Conservation (phyloP, 1,140 invertebrate genomes). For the Lordiphosa collinella region DNA sequence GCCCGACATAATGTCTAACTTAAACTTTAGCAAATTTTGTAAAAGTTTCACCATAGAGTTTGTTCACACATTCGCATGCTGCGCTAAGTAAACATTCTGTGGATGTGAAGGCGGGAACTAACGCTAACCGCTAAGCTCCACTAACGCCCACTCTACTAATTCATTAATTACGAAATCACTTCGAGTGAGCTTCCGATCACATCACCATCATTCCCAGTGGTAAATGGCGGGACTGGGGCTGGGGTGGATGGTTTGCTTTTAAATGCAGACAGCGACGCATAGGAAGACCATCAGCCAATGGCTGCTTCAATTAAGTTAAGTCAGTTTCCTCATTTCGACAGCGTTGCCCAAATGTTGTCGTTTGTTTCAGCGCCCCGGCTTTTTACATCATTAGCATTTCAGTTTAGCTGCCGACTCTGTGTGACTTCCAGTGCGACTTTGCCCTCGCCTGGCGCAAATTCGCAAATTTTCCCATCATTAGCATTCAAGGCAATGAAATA, state of each 20-base stretch:
- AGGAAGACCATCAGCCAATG: slow-evolving; percentile 11
- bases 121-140: slow-evolving; percentile 56
- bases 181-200: slow-evolving; percentile 68
- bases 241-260: slow-evolving; percentile 26
- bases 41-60: background rate
- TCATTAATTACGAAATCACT: slow-evolving; percentile 76
- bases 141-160: slow-evolving; percentile 47
- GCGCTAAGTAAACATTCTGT: slow-evolving; percentile 6
- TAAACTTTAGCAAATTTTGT: background rate
- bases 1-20: slow-evolving; percentile 9
- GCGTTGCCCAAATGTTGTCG: slow-evolving; percentile 59
- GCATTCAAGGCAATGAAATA: slow-evolving; percentile 77
- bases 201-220: slow-evolving; percentile 30
- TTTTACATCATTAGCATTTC: slow-evolving; percentile 78
- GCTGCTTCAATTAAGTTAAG: slow-evolving; percentile 78
- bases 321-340: slow-evolving; percentile 72
- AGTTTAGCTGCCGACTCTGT: slow-evolving; percentile 22
- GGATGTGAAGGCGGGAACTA: slow-evolving; percentile 4
- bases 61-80: background rate
- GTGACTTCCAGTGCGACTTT: slow-evolving; percentile 27
- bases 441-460: slow-evolving; percentile 55
- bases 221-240: slow-evolving; percentile 1
- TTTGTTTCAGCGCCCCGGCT: slow-evolving; percentile 70
- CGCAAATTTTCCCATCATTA: slow-evolving; percentile 78
- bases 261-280: slow-evolving; percentile 37